Percentiles rank a stretch among this genome's conserved stretches.
phyloP scores from a whole-genome alignment of 2,113 vertebrate species.

The Lates calcarifer region DNA sequence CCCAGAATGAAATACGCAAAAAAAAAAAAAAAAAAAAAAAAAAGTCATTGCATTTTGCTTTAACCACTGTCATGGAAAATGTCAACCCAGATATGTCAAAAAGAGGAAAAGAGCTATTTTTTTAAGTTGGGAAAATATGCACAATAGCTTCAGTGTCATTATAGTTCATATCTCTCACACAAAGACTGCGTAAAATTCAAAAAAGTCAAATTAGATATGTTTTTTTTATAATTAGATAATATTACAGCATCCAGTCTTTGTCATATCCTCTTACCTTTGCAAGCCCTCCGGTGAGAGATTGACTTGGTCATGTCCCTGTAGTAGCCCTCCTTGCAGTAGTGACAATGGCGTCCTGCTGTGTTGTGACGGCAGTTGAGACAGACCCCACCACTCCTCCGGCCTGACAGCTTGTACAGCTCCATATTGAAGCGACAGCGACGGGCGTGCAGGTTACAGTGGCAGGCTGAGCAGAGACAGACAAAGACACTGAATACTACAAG shows the following conservation, averaged over 20 bases:
- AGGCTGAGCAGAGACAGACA: slow-evolving; percentile 82
- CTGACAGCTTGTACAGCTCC: slow-evolving; percentile 98
- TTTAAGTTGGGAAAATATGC: too few species aligned
- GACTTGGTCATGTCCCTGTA: slow-evolving; percentile 97
- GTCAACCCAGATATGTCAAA: not conserved
- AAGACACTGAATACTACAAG: not conserved
- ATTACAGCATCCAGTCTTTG: not conserved
- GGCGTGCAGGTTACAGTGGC: slow-evolving; percentile 97
- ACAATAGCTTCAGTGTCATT: not conserved
- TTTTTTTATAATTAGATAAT: too few species aligned
- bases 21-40: not conserved
- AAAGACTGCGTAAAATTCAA: not conserved
- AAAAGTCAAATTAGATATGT: too few species aligned
- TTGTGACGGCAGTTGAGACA: slow-evolving; percentile 99
- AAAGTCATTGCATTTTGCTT: not conserved
- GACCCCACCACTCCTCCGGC: slow-evolving; percentile 94
- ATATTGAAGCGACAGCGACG: slow-evolving; percentile 99
- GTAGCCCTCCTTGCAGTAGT: slow-evolving; percentile 99
- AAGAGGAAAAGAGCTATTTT: too few species aligned
- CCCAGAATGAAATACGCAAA: not conserved
- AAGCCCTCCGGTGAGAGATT: slow-evolving; percentile 95
- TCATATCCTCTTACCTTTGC: slow-evolving; percentile 89
- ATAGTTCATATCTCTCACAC: not conserved
- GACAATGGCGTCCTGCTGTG: slow-evolving; percentile 96
- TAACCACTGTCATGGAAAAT: not conserved